Evolutionary conservation across 1,140 invertebrate species (phyloP).

Genomic region (Portunus trituberculatus): DNA sequence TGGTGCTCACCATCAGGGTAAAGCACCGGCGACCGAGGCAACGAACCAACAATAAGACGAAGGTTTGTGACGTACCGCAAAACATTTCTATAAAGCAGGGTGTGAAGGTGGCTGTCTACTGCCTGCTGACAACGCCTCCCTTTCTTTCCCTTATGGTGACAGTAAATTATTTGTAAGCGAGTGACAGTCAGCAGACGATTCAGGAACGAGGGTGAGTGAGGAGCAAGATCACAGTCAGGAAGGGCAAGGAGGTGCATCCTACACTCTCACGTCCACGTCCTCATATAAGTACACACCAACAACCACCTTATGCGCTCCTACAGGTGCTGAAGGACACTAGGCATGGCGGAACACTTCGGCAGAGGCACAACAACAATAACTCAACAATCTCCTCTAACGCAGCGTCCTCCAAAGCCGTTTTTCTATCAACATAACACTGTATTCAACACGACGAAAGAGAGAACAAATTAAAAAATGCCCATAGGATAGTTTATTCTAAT

Average conservation of each 20-base stretch:
- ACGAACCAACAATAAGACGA: slow-evolving; percentile 67
- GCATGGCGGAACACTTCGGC: neutral
- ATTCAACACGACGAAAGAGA: neutral
- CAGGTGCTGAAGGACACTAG: neutral
- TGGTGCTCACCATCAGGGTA: neutral
- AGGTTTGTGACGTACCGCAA: slow-evolving; percentile 36
- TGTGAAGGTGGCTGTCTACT: neutral
- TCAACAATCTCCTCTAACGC: neutral
- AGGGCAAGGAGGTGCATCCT: neutral
- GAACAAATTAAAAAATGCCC: neutral
- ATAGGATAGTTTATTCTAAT: neutral
- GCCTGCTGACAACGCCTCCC: neutral
- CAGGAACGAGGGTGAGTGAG: neutral
- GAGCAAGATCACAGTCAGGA: slow-evolving; percentile 9
- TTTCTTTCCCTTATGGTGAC: neutral
- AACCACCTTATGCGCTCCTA: neutral
- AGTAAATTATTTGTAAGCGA: neutral
- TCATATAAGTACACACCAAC: neutral
- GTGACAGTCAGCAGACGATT: neutral
- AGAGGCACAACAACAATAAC: neutral
- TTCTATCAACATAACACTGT: neutral
- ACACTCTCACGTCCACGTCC: neutral
- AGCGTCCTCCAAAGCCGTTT: neutral
- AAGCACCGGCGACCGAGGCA: neutral
- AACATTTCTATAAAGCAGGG: neutral